Evolutionary conservation across 2,797 vertebrate species (phyloP).

Genomic region (Buceros bicornis): DNA sequence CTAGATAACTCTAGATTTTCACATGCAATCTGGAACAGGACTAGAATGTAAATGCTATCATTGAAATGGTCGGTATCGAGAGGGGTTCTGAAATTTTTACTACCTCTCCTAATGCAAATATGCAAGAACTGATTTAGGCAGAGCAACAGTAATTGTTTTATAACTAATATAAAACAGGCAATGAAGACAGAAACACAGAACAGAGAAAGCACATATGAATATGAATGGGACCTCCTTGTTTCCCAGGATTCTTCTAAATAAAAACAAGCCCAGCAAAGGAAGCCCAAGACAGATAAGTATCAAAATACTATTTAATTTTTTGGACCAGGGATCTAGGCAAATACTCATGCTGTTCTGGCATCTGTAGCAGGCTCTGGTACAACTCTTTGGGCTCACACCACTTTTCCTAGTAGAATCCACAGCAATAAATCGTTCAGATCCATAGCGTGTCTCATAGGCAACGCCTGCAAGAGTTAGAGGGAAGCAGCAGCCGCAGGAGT

Average conservation of each 20-base stretch:
- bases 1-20: background rate
- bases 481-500: background rate
- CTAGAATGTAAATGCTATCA: background rate
- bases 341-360: background rate
- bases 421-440: background rate
- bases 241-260: background rate
- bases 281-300: background rate
- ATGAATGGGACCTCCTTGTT: background rate
- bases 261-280: background rate
- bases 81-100: background rate
- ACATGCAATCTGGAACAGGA: background rate
- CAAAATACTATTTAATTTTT: background rate
- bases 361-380: background rate
- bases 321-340: background rate
- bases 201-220: background rate
- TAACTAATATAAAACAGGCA: background rate
- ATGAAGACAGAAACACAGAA: background rate
- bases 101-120: background rate
- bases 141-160: background rate
- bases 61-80: background rate
- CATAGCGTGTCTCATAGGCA: rapidly evolving
- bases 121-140: background rate
- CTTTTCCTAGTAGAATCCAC: background rate
- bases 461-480: background rate
- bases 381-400: background rate